A percentile compares a stretch with the other conserved stretches of the same genome.
Conservation (phyloP, 2,797 vertebrate genomes). For the Euthynnus affinis region DNA sequence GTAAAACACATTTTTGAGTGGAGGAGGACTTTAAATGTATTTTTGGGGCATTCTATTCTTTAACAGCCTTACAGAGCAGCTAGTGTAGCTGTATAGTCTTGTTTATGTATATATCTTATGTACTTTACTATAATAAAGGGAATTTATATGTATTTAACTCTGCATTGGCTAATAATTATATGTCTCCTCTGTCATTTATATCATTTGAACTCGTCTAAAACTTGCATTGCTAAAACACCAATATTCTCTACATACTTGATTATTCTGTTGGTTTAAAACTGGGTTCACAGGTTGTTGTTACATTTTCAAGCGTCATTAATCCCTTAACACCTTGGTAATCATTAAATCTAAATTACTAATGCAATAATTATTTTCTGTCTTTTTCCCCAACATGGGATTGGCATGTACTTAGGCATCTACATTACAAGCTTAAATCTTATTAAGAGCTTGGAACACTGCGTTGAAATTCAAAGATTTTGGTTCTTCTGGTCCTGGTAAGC, state of each 20-base stretch:
- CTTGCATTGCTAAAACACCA: neutral
- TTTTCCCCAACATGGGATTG: slow-evolving; percentile 57
- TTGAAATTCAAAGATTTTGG: slow-evolving; percentile 65
- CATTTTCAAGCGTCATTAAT: slow-evolving; percentile 44
- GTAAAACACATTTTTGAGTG: too few relatives aligned
- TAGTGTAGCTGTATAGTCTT: neutral
- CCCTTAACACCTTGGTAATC: slow-evolving; percentile 59
- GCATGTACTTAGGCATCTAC: slow-evolving; percentile 74
- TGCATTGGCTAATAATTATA: too few relatives aligned
- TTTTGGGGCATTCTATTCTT: too few relatives aligned
- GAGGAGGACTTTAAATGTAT: too few relatives aligned
- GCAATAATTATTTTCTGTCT: slow-evolving; percentile 50
- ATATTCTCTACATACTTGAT: neutral
- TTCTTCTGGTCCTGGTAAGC: slow-evolving; percentile 59
- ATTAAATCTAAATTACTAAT: slow-evolving; percentile 62
- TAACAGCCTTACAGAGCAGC: too few relatives aligned
- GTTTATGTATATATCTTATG: neutral
- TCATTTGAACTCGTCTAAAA: neutral
- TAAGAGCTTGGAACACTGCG: slow-evolving; percentile 73
- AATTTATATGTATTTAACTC: neutral
- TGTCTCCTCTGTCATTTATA: too few relatives aligned
- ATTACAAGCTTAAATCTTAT: slow-evolving; percentile 75
- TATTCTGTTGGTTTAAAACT: neutral
- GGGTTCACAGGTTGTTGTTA: slow-evolving; percentile 14
- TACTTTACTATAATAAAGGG: neutral